A percentile compares a stretch with the other conserved stretches of the same genome.
Evolutionary conservation across 2,888 invertebrate genomes (phyloP).

Genomic region (Anaspis maculata): DNA sequence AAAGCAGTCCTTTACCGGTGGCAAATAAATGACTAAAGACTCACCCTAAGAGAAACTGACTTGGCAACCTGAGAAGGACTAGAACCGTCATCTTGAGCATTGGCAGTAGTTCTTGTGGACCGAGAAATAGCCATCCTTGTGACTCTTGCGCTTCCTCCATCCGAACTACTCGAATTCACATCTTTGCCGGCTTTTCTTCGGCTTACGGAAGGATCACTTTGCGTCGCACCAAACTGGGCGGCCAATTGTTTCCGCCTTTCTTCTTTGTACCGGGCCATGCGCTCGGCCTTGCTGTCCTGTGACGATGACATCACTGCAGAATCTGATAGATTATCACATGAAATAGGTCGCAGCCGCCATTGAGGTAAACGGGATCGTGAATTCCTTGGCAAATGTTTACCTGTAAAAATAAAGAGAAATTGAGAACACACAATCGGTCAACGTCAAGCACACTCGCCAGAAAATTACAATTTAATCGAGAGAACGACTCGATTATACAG

Average conservation of each 20-base stretch:
- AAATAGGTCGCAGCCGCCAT: slow-evolving; percentile 28
- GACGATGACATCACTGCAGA: slow-evolving; percentile 1
- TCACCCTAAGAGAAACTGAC: no score
- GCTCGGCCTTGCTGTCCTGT: slow-evolving; percentile 49
- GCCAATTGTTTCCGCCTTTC: slow-evolving; percentile 61
- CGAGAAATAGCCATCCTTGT: slow-evolving; percentile 65
- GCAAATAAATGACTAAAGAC: no score
- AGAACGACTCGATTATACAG: no score
- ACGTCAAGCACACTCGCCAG: no score
- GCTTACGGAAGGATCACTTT: slow-evolving; percentile 13
- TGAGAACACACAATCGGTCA: no score
- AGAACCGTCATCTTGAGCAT: slow-evolving; percentile 20
- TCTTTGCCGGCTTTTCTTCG: slow-evolving; percentile 10
- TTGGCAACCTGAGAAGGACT: no score
- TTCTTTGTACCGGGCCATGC: slow-evolving; percentile 66
- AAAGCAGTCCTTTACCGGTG: no score
- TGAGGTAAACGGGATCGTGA: slow-evolving; percentile 26
- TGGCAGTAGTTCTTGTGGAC: slow-evolving; percentile 54
- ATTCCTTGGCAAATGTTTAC: slow-evolving; percentile 17
- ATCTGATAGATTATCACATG: slow-evolving; percentile 17
- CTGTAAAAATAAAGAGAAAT: no score
- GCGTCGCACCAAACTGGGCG: slow-evolving; percentile 39
- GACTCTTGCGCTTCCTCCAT: slow-evolving; percentile 50
- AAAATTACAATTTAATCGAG: no score
- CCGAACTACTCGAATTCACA: slow-evolving; percentile 26